Evolutionary conservation across 2,888 invertebrate species (phyloP), one percentile per base, ranked within the genome.

Genomic region (Cryptocheilus praepositus): DNA sequence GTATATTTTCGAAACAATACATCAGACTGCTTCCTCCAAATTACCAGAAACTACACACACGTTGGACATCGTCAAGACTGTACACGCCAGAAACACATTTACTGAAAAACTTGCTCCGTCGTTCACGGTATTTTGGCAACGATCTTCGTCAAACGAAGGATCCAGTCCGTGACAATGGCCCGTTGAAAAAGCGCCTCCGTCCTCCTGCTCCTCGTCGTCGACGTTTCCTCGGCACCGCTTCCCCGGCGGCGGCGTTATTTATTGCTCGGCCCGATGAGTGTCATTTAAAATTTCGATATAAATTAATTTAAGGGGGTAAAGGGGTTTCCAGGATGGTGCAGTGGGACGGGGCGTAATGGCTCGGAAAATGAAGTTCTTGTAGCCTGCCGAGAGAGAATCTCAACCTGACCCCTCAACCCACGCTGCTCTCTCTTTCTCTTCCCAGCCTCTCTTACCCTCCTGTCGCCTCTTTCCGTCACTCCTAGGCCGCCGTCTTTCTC

Each of bases 241-340:
- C 36, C 36, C 13, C 65, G 53, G 57, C 58, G 58, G 45, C 56
- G 58, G 43, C 57, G 78, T 86, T 85, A 86, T 85, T 86, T 86
- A 86, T 85, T 77, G 83, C 80, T 77, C 81, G 77, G 74, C 65
- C 80, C 83, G 85, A 86, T 83, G 84, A 84, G 83, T 85, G 86
- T 87, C 86, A 82, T 86, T 86, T 85, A 85, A 87, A 87, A 87
- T 87, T 86, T 87, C 84, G 85, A 86, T 86, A 85, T 86, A 86
- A 87, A 87, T 87, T 87, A 87, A 86, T 87, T 86, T 85, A 85
- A 82, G 79, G 79, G 76, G 81, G 77, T 74, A 83, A 85, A 83
- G 83, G 83, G 83, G 83, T 84, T 83, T 82, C 67, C 71, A 73
- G 73, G 66, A 64, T 66, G 76, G 67, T 73, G 71, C 74, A 80